Evolutionary conservation across 2,113 vertebrate species (phyloP).

Genomic region (Muscicapa adusta): DNA sequence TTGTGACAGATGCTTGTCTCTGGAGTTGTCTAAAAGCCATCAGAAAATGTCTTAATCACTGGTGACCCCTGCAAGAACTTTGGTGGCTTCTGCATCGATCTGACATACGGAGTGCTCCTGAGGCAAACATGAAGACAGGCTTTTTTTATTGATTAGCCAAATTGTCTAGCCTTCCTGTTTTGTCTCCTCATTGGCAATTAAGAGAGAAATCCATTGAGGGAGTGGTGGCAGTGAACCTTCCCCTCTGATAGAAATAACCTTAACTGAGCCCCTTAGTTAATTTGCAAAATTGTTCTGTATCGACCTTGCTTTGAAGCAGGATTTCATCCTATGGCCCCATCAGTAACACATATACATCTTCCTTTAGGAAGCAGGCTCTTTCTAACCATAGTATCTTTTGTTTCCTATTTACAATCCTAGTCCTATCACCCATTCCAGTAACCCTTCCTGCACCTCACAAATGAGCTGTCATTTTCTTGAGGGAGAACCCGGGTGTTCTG

Average conservation of each 20-base stretch:
- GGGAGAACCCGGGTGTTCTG: background rate
- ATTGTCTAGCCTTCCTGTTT: conserved; percentile 24
- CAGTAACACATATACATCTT: conserved; percentile 34
- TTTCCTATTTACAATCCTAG: conserved; percentile 69
- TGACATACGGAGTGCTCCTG: conserved; percentile 20
- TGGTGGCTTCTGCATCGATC: conserved; percentile 18
- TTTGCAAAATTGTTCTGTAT: conserved; percentile 68
- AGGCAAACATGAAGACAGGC: conserved; percentile 35
- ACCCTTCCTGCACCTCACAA: conserved; percentile 61
- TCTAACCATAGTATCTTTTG: conserved; percentile 41
- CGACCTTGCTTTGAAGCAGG: conserved; percentile 26
- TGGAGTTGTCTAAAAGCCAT: conserved; percentile 14
- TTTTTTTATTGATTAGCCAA: conserved; percentile 25
- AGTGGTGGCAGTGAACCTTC: conserved; percentile 41
- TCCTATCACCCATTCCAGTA: conserved; percentile 69
- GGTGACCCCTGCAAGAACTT: conserved; percentile 31
- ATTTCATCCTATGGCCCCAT: conserved; percentile 26
- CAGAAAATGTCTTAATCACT: background rate
- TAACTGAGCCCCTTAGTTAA: conserved; percentile 63
- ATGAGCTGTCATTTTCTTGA: conserved; percentile 53
- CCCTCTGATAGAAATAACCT: conserved; percentile 62
- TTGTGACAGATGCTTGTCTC: background rate
- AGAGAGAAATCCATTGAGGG: conserved; percentile 25
- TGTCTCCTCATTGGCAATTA: conserved; percentile 38
- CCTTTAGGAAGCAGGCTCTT: conserved; percentile 34